Evolutionary conservation across 1,140 invertebrate species (phyloP).

Genomic region (Eumaeus atala): DNA sequence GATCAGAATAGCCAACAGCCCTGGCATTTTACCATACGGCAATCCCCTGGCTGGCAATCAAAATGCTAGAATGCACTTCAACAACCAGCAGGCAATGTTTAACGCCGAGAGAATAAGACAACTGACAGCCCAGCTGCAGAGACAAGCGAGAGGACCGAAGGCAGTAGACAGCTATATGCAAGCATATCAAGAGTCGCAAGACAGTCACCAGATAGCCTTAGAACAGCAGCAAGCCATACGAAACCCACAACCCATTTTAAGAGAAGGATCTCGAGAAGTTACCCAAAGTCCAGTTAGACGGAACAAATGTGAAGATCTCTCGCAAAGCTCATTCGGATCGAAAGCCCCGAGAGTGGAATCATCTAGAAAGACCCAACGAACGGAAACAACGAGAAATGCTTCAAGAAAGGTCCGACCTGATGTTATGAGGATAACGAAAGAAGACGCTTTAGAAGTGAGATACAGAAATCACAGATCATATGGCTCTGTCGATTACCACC

Average conservation of each 20-base stretch:
- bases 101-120: slow-evolving; percentile 58
- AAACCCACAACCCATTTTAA: background rate
- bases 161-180: slow-evolving; percentile 57
- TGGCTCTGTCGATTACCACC: slow-evolving; percentile 45
- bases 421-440: slow-evolving; percentile 37
- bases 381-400: slow-evolving; percentile 9
- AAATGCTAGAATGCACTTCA: slow-evolving; percentile 51
- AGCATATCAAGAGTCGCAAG: slow-evolving; percentile 58
- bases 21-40: slow-evolving; percentile 44
- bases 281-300: slow-evolving; percentile 7
- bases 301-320: slow-evolving; percentile 17
- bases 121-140: slow-evolving; percentile 58
- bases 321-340: slow-evolving; percentile 1
- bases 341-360: slow-evolving; percentile 20
- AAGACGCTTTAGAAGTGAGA: slow-evolving; percentile 37
- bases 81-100: slow-evolving; percentile 67
- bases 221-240: slow-evolving; percentile 44
- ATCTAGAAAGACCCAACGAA: slow-evolving; percentile 8
- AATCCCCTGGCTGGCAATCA: slow-evolving; percentile 61
- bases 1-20: slow-evolving; percentile 23
- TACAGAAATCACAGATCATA: slow-evolving; percentile 60
- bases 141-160: slow-evolving; percentile 43
- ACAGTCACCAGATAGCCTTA: slow-evolving; percentile 51
- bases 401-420: slow-evolving; percentile 20
- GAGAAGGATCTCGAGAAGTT: slow-evolving; percentile 14